phyloP scores from a whole-genome alignment of 2,888 invertebrate species.

The Tricholauxania praeusta region DNA sequence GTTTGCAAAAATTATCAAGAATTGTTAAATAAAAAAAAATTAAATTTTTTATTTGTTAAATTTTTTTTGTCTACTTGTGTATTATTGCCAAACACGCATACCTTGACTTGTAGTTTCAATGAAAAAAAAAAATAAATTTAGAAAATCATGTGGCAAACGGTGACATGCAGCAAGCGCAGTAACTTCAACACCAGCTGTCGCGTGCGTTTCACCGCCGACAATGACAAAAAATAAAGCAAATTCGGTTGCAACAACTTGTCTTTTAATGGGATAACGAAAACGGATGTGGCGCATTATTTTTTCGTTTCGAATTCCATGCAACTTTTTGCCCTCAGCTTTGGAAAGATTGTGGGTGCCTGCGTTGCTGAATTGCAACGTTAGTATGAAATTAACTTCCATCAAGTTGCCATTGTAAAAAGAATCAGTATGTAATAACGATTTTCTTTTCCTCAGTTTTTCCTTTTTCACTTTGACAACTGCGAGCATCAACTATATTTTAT shows the following conservation, averaged over 20 bases:
- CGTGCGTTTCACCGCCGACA: not conserved
- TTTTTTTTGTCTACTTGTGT: too few relatives aligned
- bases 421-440: not conserved
- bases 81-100: not conserved
- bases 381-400: too few relatives aligned
- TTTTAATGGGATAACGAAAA: slow-evolving; percentile 10
- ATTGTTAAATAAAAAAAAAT: too few relatives aligned
- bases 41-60: too few relatives aligned
- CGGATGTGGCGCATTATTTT: not conserved
- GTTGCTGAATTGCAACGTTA: too few relatives aligned
- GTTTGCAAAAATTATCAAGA: too few relatives aligned
- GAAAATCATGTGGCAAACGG: slow-evolving; percentile 4
- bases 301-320: too few relatives aligned
- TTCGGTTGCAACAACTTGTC: not conserved
- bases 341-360: too few relatives aligned
- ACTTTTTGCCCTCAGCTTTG: too few relatives aligned
- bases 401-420: not conserved
- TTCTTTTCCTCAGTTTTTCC: not conserved
- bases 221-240: slow-evolving; percentile 11
- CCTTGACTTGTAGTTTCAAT: slow-evolving; percentile 13
- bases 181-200: slow-evolving; percentile 14
- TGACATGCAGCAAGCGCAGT: not conserved
- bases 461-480: slow-evolving; percentile 1
- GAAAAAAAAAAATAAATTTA: not conserved
- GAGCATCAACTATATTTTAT: slow-evolving; percentile 7